Conservation (phyloP, 2,113 vertebrate genomes). For the Otolemur garnettii region DNA sequence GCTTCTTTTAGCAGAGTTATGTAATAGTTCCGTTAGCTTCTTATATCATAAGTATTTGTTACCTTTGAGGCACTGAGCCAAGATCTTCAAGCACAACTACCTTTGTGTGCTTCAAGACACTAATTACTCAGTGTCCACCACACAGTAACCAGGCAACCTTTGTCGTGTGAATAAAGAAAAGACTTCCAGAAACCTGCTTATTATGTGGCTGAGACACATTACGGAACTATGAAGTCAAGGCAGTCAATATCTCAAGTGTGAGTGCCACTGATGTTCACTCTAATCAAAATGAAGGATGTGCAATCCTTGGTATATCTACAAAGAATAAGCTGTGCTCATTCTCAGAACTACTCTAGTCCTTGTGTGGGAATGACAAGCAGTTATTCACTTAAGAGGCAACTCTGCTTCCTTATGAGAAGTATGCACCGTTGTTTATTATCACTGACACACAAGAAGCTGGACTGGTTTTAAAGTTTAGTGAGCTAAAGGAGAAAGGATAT, state of each 20-base stretch:
- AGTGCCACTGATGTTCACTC: neutral
- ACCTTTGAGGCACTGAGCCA: neutral
- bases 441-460: neutral
- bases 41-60: neutral
- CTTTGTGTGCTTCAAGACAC: neutral
- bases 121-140: neutral
- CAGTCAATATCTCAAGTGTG: neutral
- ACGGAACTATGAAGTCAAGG: neutral
- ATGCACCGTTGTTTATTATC: neutral
- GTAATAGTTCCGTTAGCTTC: neutral
- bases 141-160: neutral
- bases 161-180: neutral
- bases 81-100: neutral
- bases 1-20: neutral
- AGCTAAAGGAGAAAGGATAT: neutral
- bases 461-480: neutral
- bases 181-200: neutral
- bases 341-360: neutral
- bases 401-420: neutral
- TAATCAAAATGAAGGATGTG: neutral
- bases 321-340: neutral
- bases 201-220: neutral
- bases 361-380: neutral
- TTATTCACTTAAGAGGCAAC: neutral
- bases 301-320: neutral